These are phyloP conservation scores for Blennius ocellaris DNA, from an alignment of 2,113 vertebrate genomes.

Conservation along the genomic window DNA sequence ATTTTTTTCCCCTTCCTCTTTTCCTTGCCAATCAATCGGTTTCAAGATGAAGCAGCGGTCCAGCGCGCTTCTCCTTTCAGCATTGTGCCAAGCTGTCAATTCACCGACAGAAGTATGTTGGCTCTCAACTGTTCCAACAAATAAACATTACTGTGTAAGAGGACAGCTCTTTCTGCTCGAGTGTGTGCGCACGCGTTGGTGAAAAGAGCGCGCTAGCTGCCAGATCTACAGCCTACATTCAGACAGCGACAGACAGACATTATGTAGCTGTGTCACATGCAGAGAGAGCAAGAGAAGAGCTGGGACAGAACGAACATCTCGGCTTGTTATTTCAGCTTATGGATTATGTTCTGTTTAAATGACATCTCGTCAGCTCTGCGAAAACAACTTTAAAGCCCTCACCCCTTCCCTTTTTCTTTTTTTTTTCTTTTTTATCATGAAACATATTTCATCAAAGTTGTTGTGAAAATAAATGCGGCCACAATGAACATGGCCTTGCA, in stretches of 20 bases:
- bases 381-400: conserved; percentile 77
- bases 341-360: conserved; percentile 80
- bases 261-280: conserved; percentile 64
- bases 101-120: conserved; percentile 61
- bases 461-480: conserved; percentile 56
- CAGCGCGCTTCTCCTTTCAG: conserved; percentile 50
- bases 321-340: conserved; percentile 75
- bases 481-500: conserved; percentile 47
- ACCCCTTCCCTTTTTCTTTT: too few relatives aligned
- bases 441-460: conserved; percentile 72
- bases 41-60: conserved; percentile 48
- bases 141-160: conserved; percentile 67
- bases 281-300: conserved; percentile 44
- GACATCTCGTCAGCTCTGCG: conserved; percentile 70
- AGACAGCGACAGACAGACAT: conserved; percentile 74
- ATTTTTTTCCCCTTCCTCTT: conserved; percentile 20
- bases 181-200: conserved; percentile 11
- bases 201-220: conserved; percentile 26
- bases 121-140: conserved; percentile 70
- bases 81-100: conserved; percentile 71
- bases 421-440: conserved; percentile 35
- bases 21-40: conserved; percentile 59
- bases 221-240: conserved; percentile 68
- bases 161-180: conserved; percentile 48
- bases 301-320: conserved; percentile 59